These are phyloP conservation scores for Sinella curviseta DNA, from an alignment of 1,140 invertebrate genomes.

Conservation along the genomic window DNA sequence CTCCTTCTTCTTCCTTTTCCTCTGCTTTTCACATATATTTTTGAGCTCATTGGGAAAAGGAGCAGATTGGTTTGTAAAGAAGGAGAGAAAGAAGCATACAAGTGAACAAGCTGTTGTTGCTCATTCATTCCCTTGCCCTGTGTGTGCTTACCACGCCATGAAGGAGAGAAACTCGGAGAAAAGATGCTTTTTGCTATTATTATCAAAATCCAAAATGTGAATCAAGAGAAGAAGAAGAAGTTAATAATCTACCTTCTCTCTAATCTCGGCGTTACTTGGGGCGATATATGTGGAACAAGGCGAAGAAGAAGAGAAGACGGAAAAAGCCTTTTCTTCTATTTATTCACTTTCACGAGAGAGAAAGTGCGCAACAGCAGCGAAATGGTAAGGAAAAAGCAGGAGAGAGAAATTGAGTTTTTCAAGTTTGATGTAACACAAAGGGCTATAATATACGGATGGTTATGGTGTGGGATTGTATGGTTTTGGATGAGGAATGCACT, in stretches of 20 bases:
- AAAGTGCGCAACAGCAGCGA: too few species aligned
- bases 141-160: background rate
- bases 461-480: too few species aligned
- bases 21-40: background rate
- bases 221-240: background rate
- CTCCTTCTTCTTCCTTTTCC: background rate
- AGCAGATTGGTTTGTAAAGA: background rate
- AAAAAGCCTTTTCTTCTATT: too few species aligned
- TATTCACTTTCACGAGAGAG: too few species aligned
- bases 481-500: background rate
- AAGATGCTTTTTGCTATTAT: background rate
- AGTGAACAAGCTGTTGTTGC: slow-evolving; percentile 24
- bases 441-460: too few species aligned
- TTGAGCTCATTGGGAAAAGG: background rate
- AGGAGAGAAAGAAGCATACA: background rate
- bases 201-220: background rate
- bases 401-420: too few species aligned
- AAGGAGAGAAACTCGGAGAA: too few species aligned
- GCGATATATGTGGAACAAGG: background rate
- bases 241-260: background rate
- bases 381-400: too few species aligned
- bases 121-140: slow-evolving; percentile 1
- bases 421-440: too few species aligned
- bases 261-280: background rate
- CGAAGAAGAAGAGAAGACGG: too few species aligned